phyloP scores from a whole-genome alignment of 2,797 vertebrate species.

The Cyprinella venusta region DNA sequence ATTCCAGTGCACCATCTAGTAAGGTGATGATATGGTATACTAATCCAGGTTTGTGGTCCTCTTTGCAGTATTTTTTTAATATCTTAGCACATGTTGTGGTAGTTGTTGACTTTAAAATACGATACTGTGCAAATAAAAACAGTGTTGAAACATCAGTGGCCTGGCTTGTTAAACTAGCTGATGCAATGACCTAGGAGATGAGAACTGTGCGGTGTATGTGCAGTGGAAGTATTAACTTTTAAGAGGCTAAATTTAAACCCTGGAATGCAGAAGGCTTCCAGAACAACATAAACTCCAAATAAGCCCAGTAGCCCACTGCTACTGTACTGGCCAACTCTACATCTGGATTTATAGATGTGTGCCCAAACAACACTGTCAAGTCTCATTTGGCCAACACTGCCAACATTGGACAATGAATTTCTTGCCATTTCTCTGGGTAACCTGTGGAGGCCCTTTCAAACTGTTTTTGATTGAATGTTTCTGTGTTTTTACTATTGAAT shows the following conservation, averaged over 20 bases:
- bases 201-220: conserved; percentile 63
- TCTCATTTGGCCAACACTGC: background rate
- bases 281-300: conserved; percentile 82
- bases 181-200: conserved; percentile 62
- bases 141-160: conserved; percentile 72
- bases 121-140: conserved; percentile 73
- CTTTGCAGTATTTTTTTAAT: conserved; percentile 38
- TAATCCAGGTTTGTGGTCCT: background rate
- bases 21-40: conserved; percentile 4
- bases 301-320: conserved; percentile 71
- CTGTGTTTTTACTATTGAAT: background rate
- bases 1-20: background rate
- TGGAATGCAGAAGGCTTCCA: conserved; percentile 76
- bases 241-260: conserved; percentile 84
- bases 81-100: conserved; percentile 56
- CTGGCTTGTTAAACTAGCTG: conserved; percentile 58
- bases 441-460: background rate
- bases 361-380: conserved; percentile 2
- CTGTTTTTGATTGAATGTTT: background rate
- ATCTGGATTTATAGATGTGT: conserved; percentile 50
- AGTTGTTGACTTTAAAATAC: conserved; percentile 64
- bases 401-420: background rate
- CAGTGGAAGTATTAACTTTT: conserved; percentile 81
- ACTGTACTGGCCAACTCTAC: conserved; percentile 53
- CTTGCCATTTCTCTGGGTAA: background rate